These are phyloP conservation scores for Poeciliopsis retropinna DNA, from an alignment of 2,113 vertebrate species.

Conservation along the genomic window DNA sequence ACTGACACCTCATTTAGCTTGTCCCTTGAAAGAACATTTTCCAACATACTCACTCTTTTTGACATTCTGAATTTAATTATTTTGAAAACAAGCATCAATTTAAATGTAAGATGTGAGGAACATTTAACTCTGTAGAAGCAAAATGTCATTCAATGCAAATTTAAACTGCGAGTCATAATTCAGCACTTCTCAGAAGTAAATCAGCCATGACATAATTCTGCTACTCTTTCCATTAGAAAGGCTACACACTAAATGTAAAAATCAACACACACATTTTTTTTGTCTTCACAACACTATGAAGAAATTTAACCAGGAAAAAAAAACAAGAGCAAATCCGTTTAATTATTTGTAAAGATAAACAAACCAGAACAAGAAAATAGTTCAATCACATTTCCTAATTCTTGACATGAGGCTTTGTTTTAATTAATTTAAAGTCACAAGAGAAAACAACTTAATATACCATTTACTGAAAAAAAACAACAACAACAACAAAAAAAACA, in stretches of 20 bases:
- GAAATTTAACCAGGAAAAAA: background rate
- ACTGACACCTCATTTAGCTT: slow-evolving; percentile 82
- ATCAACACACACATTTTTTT: background rate
- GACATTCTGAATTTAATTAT: slow-evolving; percentile 83
- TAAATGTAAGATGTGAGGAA: slow-evolving; percentile 77
- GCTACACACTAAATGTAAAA: background rate
- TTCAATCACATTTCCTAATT: no score
- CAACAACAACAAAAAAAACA: background rate
- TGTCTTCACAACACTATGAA: background rate
- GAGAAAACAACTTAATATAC: background rate
- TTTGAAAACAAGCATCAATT: slow-evolving; percentile 79
- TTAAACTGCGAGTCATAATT: slow-evolving; percentile 12
- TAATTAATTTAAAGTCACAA: background rate
- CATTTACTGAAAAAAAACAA: background rate
- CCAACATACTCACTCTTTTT: slow-evolving; percentile 77
- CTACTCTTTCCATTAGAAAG: slow-evolving; percentile 8
- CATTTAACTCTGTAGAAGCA: slow-evolving; percentile 74
- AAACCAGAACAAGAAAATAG: background rate
- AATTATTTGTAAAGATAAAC: background rate
- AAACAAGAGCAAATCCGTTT: background rate
- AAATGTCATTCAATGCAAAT: slow-evolving; percentile 70
- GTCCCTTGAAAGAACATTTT: slow-evolving; percentile 80
- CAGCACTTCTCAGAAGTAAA: slow-evolving; percentile 9
- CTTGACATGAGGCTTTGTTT: no score
- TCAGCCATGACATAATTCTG: slow-evolving; percentile 14